phyloP scores from a whole-genome alignment of 2,797 vertebrate genomes.

The Myiothlypis chrysogaster region DNA sequence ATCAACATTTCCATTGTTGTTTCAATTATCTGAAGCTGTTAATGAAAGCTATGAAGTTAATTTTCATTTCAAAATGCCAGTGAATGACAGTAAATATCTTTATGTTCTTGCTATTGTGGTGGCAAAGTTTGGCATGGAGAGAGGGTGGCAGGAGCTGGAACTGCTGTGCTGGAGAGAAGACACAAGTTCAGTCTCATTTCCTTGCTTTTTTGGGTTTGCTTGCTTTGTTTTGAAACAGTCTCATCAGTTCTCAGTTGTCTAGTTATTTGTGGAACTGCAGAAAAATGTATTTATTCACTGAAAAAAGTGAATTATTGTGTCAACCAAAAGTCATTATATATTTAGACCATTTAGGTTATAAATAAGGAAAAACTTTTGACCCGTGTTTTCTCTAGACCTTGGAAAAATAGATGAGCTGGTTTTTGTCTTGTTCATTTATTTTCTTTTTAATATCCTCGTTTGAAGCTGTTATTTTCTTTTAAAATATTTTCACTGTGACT shows the following conservation, averaged over 20 bases:
- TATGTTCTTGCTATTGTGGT: not conserved
- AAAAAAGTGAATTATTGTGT: not conserved
- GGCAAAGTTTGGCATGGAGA: not conserved
- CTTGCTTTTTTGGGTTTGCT: not conserved
- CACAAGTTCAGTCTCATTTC: not conserved
- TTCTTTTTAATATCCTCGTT: not conserved
- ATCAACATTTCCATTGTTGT: not conserved
- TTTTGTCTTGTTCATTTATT: not conserved
- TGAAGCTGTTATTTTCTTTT: not conserved
- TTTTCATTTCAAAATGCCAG: not conserved
- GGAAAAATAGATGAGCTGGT: not conserved
- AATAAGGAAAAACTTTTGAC: not conserved
- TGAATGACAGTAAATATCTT: not conserved
- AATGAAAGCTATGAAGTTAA: not conserved
- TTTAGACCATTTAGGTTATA: not conserved
- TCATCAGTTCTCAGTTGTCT: not conserved
- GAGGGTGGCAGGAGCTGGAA: not conserved
- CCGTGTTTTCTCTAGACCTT: not conserved
- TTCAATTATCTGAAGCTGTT: not conserved
- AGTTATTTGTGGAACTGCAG: not conserved
- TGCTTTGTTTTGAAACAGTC: not conserved
- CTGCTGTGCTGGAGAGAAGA: not conserved
- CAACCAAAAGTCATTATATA: not conserved
- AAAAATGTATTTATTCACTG: not conserved
- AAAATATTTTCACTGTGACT: not conserved